Conservation (phyloP, 2,797 vertebrate species). For the Arrhamphus sclerolepis region DNA sequence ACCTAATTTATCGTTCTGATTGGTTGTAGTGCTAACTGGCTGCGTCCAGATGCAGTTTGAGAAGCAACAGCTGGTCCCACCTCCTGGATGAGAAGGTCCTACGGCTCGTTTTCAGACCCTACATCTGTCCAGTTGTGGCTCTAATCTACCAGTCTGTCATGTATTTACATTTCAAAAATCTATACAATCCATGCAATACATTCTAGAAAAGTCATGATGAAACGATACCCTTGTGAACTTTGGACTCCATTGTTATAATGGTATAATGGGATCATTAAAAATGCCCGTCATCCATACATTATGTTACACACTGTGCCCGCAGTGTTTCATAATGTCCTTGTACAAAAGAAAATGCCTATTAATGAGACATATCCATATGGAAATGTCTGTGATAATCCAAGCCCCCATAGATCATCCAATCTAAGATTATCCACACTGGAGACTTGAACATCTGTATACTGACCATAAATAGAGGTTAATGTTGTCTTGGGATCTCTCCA, state of each 20-base stretch:
- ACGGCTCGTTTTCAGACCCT: too few species aligned
- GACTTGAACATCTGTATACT: conserved; percentile 3
- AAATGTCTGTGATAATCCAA: conserved; percentile 2
- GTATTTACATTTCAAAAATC: too few species aligned
- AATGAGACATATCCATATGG: background rate
- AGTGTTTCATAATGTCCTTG: conserved; percentile 5
- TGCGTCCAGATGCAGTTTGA: too few species aligned
- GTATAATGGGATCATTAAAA: conserved; percentile 30
- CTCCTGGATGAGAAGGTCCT: too few species aligned
- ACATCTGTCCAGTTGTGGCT: too few species aligned
- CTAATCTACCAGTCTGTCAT: too few species aligned
- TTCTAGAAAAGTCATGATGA: background rate
- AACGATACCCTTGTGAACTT: background rate
- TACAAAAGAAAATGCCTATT: background rate
- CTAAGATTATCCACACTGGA: background rate
- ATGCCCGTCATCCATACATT: conserved; percentile 16
- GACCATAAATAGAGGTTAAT: conserved; percentile 11
- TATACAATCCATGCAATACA: background rate
- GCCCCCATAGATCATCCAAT: background rate
- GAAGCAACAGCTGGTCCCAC: too few species aligned
- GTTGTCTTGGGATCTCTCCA: conserved; percentile 10
- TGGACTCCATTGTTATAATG: background rate
- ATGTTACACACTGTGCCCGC: background rate
- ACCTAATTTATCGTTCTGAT: too few species aligned
- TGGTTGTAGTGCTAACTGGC: too few species aligned